Conservation (phyloP, 2,113 vertebrate genomes). For the Barbus barbus region DNA sequence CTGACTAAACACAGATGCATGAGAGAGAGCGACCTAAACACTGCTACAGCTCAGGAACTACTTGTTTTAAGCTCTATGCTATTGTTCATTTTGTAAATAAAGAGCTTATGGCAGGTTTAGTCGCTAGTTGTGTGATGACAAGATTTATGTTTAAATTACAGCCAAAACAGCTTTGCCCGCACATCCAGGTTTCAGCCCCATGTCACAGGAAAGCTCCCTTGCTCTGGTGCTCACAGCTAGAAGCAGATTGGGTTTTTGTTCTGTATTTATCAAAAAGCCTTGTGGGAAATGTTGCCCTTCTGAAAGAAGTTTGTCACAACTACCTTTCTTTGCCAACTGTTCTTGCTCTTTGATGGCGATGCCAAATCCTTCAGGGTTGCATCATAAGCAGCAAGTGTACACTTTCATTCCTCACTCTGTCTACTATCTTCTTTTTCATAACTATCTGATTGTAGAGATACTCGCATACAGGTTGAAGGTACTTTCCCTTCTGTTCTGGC, state of each 20-base stretch:
- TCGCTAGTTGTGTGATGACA: not conserved
- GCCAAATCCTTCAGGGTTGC: slow-evolving; percentile 8
- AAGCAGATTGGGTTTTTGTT: not conserved
- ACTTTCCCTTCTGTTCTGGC: slow-evolving; percentile 1
- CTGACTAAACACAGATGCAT: not conserved
- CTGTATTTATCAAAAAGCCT: not conserved
- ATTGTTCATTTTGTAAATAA: not conserved
- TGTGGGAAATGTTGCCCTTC: slow-evolving; percentile 31
- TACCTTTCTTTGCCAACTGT: not conserved
- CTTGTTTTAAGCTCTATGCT: not conserved
- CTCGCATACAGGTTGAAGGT: not conserved
- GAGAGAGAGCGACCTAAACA: not conserved
- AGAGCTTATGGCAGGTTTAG: not conserved
- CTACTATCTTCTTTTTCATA: not conserved
- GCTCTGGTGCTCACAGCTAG: not conserved
- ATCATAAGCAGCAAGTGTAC: not conserved
- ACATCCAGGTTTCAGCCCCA: not conserved
- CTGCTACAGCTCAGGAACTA: not conserved
- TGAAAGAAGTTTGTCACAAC: not conserved
- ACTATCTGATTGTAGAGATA: not conserved
- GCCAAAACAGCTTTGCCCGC: not conserved
- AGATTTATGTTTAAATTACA: not conserved
- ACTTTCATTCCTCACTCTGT: not conserved
- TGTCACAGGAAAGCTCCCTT: not conserved
- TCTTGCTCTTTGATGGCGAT: not conserved